Base-by-base conservation (phyloP, 1,140 invertebrate species). In the Colletes latitarsis region DNA sequence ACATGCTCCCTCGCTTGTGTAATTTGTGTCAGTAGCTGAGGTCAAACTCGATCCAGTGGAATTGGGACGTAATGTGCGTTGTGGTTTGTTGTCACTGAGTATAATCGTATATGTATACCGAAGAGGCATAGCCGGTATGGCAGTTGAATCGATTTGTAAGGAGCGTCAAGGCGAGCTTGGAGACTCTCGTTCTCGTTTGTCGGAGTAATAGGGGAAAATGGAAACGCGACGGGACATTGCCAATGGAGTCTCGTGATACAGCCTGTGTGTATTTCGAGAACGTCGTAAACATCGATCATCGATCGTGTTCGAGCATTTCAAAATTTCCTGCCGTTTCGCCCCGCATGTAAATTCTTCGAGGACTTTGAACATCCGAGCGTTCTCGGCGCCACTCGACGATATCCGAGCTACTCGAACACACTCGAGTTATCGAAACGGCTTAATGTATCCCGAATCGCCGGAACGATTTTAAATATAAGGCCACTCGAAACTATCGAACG, bases 121-220 rank as follows among this genome's bases (percentile, higher is more conserved):
- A 72, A 67, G 62, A 81, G 68, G 60, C 49, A 72, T 77, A 86
- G 80, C 82, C 83, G 30, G 46, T 85, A 88, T 89, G 84, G 78
- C 69, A 85, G 90, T 89, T 87, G 89, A 81, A 91, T 92, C 91
- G 89, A 92, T 91, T 91, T 88, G 90, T 87, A 91, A 92, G 91
- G 91, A 91, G 90, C 89, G 90, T 90, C 91, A 92, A 92, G 91
- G 90, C 89, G 76, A 92, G 89, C 89, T 30, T 88, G 89, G 91
- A 90, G 88, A 89, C 88, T 91, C 90, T 90, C 90, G 89, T 92
- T 92, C 87, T 85, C 82, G 41, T 81, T 83, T 80, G 58, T 19
- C 43, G n/a, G 73, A 53, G 39, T 71, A 72, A 83, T 64, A 68
- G 21, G 73, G 60, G 30, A 5, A 72, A 63, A 62, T 60, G 64